Conservation (phyloP, 2,888 invertebrate species). For the Limenitis camilla region DNA sequence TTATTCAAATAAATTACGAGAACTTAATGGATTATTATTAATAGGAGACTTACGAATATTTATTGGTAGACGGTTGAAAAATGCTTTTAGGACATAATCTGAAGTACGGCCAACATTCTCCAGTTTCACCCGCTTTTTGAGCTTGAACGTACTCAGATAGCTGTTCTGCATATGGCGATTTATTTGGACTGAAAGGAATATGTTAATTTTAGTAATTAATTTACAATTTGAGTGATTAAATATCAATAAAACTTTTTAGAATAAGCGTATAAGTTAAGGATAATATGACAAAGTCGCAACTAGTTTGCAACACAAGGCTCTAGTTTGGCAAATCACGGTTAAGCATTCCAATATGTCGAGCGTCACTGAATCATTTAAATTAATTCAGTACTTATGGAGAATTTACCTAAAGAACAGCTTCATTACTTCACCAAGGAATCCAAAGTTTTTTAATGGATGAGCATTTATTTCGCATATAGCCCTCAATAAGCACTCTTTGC, state of each 20-base stretch:
- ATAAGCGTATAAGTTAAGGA: too few species aligned
- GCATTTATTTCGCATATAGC: constrained; percentile 92
- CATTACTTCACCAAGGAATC: constrained; percentile 86
- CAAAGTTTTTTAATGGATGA: constrained; percentile 83
- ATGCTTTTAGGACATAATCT: constrained; percentile 87
- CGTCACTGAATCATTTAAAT: too few species aligned
- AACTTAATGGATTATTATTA: too few species aligned
- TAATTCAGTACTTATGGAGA: neutral
- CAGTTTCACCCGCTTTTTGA: constrained; percentile 82
- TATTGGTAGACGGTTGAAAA: constrained; percentile 74
- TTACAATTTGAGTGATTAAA: neutral
- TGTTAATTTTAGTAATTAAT: neutral
- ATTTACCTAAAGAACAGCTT: constrained; percentile 86
- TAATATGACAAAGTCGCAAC: neutral
- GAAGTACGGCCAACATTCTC: constrained; percentile 91
- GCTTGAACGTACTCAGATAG: constrained; percentile 86
- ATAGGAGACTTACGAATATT: constrained; percentile 59
- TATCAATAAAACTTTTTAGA: neutral
- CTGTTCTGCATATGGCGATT: constrained; percentile 84
- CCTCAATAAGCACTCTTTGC: constrained; percentile 85
- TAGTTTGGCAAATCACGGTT: too few species aligned
- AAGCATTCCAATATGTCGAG: too few species aligned
- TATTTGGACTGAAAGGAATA: constrained; percentile 78
- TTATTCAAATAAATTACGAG: too few species aligned
- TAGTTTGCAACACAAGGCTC: too few species aligned